phyloP scores from a whole-genome alignment of 2,797 vertebrate genomes.

The Taenioides sp. region DNA sequence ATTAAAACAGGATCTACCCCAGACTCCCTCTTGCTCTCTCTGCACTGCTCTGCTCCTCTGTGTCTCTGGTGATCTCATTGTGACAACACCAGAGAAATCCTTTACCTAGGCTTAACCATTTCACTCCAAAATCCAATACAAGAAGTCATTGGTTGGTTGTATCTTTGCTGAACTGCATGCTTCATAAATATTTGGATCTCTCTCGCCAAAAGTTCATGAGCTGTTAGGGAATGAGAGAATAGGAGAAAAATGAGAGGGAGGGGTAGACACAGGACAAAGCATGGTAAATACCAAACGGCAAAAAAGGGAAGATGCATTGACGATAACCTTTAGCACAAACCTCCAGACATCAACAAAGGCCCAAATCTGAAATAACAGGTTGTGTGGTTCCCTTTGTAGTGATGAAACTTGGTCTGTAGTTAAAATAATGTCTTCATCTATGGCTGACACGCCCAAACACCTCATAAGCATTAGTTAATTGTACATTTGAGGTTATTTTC shows the following conservation, averaged over 20 bases:
- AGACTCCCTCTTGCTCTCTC: constrained; percentile 8
- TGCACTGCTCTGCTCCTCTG: constrained; percentile 28
- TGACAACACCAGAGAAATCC: constrained; percentile 18
- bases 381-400: neutral
- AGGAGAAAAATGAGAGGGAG: neutral
- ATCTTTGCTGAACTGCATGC: neutral
- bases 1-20: constrained; percentile 9
- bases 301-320: neutral
- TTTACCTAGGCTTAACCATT: neutral
- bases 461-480: neutral
- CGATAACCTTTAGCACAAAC: constrained; percentile 6
- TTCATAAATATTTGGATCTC: neutral
- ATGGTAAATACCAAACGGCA: neutral
- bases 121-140: neutral
- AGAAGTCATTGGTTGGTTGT: neutral
- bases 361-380: neutral
- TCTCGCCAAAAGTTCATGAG: neutral
- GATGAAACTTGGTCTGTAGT: neutral
- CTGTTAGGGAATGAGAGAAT: neutral
- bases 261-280: neutral
- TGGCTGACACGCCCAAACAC: neutral
- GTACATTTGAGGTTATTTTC: neutral
- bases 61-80: neutral
- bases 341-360: neutral
- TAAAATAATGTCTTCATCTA: too few relatives aligned